Base-by-base conservation (phyloP, 2,888 invertebrate species). In the Protodeltote pygarga region DNA sequence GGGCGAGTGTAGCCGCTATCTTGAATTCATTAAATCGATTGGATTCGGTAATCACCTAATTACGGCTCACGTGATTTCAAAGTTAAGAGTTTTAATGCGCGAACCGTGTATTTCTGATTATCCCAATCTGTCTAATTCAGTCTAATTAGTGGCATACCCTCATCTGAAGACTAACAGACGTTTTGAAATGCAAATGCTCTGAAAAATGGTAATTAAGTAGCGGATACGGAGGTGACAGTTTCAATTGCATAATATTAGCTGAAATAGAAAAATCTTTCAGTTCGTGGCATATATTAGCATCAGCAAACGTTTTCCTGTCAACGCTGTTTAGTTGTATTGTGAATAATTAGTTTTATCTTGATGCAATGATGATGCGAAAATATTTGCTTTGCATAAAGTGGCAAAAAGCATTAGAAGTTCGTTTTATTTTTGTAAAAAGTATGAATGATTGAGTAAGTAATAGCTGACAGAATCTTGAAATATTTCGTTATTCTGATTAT, bases 1-100 rank as follows among this genome's bases (percentile, higher is more conserved):
- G 83, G 84, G 80, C 77, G 77, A 79, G 81, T 78, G 85, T 70
- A 72, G 83, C 81, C 83, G 87, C 88, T 89, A 89, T 89, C 89
- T 89, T 77, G 83, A 79, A 86, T 88, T 89, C 88, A 87, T 91
- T 90, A 90, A 81, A 92, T 90, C 91, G 92, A 92, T 92, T 89
- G 87, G 91, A 77, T 89, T 89, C 90, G 92, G 91, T 90, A 91
- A 92, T 92, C 87, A 88, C 83, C 91, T 92, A 88, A 92, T 91
- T 91, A 91, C 81, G 77, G 75, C 78, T 77, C 84, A 83, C 87
- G 88, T 89, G 89, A 88, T 87, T 78, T 73, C 72, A 63, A 73
- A 84, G 79, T 87, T 85, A 80, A 84, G 83, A 83, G 79, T 84
- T 88, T 87, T 91, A 91, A 91, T 91, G 90, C 87, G 89, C 85